Conservation (phyloP, 2,797 vertebrate genomes). For the Lacerta viridis region DNA sequence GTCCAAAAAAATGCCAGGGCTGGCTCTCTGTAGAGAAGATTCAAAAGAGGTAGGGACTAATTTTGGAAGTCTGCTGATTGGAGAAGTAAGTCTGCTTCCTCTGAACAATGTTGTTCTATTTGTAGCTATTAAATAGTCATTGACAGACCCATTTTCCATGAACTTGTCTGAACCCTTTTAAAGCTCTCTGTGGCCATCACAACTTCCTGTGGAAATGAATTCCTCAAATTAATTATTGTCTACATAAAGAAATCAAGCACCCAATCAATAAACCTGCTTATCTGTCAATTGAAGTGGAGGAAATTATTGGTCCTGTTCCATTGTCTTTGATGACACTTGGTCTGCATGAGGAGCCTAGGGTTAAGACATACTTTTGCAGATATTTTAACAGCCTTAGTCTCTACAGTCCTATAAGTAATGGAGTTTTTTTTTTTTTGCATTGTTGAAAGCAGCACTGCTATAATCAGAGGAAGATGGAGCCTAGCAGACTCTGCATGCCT, state of each 20-base stretch:
- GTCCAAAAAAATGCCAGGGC: constrained; percentile 45
- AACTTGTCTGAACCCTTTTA: neutral
- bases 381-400: neutral
- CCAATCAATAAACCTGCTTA: neutral
- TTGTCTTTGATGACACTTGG: neutral
- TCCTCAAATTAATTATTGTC: neutral
- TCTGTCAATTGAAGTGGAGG: neutral
- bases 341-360: neutral
- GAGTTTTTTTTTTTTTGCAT: neutral
- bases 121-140: neutral
- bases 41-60: constrained; percentile 47
- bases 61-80: constrained; percentile 30
- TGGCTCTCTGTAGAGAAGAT: constrained; percentile 42
- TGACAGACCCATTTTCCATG: neutral
- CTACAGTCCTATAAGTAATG: neutral
- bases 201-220: neutral
- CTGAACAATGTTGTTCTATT: constrained; percentile 17
- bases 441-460: neutral
- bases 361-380: neutral
- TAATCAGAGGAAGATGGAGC: neutral
- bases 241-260: neutral
- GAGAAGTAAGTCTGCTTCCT: constrained; percentile 35
- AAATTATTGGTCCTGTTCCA: neutral
- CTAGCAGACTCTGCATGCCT: neutral
- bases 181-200: neutral